phyloP scores from a whole-genome alignment of 2,113 vertebrate genomes.

The Sialia sialis region DNA sequence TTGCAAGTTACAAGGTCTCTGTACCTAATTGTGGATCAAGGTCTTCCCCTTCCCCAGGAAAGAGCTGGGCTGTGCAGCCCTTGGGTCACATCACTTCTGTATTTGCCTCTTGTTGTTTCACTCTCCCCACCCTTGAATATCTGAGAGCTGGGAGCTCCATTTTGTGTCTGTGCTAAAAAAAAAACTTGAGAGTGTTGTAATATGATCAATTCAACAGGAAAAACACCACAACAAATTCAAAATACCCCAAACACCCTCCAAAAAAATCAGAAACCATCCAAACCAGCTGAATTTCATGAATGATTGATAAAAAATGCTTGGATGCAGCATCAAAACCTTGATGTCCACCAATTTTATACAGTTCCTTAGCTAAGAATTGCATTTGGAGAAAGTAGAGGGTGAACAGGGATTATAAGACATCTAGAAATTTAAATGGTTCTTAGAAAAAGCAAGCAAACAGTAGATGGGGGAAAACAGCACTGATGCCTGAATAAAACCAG shows the following conservation, averaged over 20 bases:
- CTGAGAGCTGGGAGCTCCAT: neutral
- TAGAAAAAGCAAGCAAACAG: neutral
- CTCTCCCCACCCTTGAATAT: neutral
- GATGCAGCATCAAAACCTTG: neutral
- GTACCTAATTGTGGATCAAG: neutral
- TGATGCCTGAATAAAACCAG: neutral
- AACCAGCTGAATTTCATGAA: neutral
- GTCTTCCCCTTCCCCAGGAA: neutral
- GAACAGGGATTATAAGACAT: neutral
- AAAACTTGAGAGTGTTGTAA: neutral
- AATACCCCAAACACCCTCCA: neutral
- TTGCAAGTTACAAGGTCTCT: neutral
- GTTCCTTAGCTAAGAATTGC: neutral
- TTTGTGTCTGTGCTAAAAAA: neutral
- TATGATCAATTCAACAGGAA: neutral
- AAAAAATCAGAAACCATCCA: no score
- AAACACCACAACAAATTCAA: neutral
- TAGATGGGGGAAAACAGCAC: neutral
- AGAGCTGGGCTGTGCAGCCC: neutral
- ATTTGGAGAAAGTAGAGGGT: neutral
- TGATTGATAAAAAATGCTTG: neutral
- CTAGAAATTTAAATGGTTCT: neutral
- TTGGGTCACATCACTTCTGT: neutral
- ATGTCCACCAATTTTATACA: neutral
- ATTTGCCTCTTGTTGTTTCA: neutral